These are phyloP conservation scores for Rhinoptilus africanus DNA, from an alignment of 2,113 vertebrate species.

Conservation along the genomic window DNA sequence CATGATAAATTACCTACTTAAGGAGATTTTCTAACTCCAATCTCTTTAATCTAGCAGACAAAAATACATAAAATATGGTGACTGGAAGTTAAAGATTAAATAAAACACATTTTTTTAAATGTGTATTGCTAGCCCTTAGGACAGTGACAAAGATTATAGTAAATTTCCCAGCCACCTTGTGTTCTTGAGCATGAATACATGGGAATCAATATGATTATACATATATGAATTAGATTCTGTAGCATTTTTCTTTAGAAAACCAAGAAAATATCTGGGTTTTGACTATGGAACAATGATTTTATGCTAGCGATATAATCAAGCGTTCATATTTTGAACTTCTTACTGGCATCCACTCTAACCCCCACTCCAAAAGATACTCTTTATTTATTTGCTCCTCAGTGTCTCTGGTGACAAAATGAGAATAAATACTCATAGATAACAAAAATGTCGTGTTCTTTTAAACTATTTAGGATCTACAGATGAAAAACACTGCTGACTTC, in stretches of 20 bases:
- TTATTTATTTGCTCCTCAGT: not conserved
- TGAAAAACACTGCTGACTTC: not conserved
- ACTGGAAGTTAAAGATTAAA: not conserved
- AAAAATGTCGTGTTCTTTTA: not conserved
- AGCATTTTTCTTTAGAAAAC: not conserved
- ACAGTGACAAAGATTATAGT: not conserved
- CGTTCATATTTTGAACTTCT: not conserved
- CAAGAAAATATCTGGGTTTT: not conserved
- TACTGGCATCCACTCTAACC: not conserved
- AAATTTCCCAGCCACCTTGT: not conserved
- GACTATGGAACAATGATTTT: not conserved
- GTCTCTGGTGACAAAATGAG: not conserved
- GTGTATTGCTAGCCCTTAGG: not conserved
- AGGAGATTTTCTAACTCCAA: constrained; percentile 12
- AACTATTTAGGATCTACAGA: not conserved
- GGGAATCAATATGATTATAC: not conserved
- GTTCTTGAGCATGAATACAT: not conserved
- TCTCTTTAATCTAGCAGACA: not conserved
- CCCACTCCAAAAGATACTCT: not conserved
- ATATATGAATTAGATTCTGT: not conserved
- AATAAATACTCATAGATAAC: not conserved
- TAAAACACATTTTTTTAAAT: not conserved
- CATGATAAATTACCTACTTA: constrained; percentile 33
- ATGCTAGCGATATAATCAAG: not conserved
- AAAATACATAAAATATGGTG: constrained; percentile 1